Evolutionary conservation across 2,113 vertebrate genomes (phyloP), one percentile per base, ranked within the genome.

Genomic region (Silurus asotus): DNA sequence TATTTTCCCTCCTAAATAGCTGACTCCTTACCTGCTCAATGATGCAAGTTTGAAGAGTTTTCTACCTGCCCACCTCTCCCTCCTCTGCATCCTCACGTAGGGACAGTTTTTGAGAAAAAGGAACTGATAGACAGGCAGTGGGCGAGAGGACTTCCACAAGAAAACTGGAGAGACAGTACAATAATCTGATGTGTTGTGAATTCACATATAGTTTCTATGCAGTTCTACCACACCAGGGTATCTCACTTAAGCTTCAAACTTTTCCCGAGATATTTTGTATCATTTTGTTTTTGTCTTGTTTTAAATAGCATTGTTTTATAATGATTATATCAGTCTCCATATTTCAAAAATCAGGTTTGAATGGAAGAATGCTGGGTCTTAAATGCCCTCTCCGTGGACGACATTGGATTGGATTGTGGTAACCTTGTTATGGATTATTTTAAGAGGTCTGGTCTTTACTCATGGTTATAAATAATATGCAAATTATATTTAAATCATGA

Each of bases 41-140:
- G 45, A 78, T 61, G 45, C 72, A 72, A 62, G 55, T 86, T 67
- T 87, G 70, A 77, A 17, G 48, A 86, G 19, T 75, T 76, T 75
- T 53, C 58, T 37, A 8, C 19, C 85, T 6, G 8, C 79, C 79
- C 58, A 56, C 69, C 49, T 45, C 51, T 76, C 37, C 48, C 49
- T 82, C 79, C 69, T 76, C 69, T 69, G 25, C 69, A 77, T 74
- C 20, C 80, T 82, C 28, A 56, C 67, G 48, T 25, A 58, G 70
- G 72, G 70, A 56, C 48, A 76, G 65, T n/a, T 75, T 86, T 53
- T 67, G 55, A 58, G 9, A 11, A 56, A 58, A 67, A 58, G 61
- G 67, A 81, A 70, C 48, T 59, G 49, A 77, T 37, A 84, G 87
- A 65, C 83, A 88, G n/a, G 49, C 56, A 62, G 77, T 65, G 67